Evolutionary conservation across 1,140 invertebrate species (phyloP).

Genomic region (Vanessa tameamea): DNA sequence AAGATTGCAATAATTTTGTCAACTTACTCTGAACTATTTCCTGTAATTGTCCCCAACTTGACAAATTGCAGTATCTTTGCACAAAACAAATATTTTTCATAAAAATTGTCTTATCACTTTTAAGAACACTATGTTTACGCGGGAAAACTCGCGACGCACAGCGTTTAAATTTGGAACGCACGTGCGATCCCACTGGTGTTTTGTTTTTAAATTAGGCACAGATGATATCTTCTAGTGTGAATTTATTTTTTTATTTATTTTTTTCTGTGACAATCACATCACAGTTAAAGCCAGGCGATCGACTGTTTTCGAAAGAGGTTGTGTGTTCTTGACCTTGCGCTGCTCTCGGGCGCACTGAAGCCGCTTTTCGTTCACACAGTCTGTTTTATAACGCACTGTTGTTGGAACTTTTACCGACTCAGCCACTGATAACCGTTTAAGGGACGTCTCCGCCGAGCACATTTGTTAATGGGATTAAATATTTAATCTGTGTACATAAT

Average conservation of each 20-base stretch:
- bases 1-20: not conserved
- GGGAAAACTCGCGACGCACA: slow-evolving; percentile 45
- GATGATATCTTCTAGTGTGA: not conserved
- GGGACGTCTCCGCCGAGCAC: slow-evolving; percentile 1
- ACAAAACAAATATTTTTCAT: not conserved
- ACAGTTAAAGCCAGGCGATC: slow-evolving; percentile 50
- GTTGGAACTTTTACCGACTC: slow-evolving; percentile 69
- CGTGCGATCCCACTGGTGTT: slow-evolving; percentile 42
- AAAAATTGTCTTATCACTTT: slow-evolving; percentile 11
- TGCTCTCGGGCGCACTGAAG: slow-evolving; percentile 64
- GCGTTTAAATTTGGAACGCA: slow-evolving; percentile 58
- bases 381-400: slow-evolving; percentile 76
- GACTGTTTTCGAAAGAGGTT: slow-evolving; percentile 61
- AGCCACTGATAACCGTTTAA: slow-evolving; percentile 34
- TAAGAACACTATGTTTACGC: slow-evolving; percentile 46
- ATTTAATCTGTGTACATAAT: not conserved
- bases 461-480: not conserved
- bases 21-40: slow-evolving; percentile 7
- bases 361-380: slow-evolving; percentile 59
- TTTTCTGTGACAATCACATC: slow-evolving; percentile 55
- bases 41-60: slow-evolving; percentile 8
- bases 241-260: slow-evolving; percentile 42
- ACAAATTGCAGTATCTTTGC: not conserved
- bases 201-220: slow-evolving; percentile 41
- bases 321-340: slow-evolving; percentile 75